Evolutionary conservation across 2,113 vertebrate genomes (phyloP).

Genomic region (Lutjanus erythropterus): DNA sequence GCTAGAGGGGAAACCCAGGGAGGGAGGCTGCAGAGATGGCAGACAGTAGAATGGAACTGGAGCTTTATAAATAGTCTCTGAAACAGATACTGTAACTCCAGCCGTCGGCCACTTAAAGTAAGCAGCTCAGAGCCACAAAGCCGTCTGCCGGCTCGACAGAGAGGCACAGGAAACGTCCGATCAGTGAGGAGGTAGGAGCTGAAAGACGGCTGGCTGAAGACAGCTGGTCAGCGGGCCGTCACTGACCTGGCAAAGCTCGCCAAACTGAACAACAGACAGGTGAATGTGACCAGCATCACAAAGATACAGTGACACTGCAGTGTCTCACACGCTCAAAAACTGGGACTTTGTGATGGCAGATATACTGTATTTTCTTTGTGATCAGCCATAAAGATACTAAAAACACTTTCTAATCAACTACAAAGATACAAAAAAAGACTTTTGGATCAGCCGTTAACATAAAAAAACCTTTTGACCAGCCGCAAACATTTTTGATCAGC

Average conservation of each 20-base stretch:
- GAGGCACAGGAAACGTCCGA: constrained; percentile 53
- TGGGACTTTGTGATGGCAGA: neutral
- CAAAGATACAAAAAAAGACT: no score
- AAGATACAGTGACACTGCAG: neutral
- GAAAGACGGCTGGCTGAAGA: constrained; percentile 35
- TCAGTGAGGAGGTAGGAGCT: constrained; percentile 19
- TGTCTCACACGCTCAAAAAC: neutral
- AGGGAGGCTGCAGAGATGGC: constrained; percentile 32
- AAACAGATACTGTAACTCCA: constrained; percentile 71
- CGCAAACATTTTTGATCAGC: no score
- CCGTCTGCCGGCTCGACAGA: constrained; percentile 43
- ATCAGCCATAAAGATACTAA: no score
- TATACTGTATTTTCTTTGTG: neutral
- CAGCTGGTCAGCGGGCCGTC: constrained; percentile 18
- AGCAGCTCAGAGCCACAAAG: constrained; percentile 65
- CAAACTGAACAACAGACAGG: constrained; percentile 16
- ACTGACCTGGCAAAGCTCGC: constrained; percentile 3
- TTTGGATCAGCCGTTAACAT: no score
- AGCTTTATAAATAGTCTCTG: constrained; percentile 77
- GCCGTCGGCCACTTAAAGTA: constrained; percentile 52
- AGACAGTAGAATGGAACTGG: constrained; percentile 52
- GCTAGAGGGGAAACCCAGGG: constrained; percentile 43
- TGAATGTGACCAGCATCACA: constrained; percentile 14
- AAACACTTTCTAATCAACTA: no score
- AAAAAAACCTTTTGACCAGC: no score